Conservation (phyloP, 2,888 invertebrate genomes). For the Melangyna quadrimaculata region DNA sequence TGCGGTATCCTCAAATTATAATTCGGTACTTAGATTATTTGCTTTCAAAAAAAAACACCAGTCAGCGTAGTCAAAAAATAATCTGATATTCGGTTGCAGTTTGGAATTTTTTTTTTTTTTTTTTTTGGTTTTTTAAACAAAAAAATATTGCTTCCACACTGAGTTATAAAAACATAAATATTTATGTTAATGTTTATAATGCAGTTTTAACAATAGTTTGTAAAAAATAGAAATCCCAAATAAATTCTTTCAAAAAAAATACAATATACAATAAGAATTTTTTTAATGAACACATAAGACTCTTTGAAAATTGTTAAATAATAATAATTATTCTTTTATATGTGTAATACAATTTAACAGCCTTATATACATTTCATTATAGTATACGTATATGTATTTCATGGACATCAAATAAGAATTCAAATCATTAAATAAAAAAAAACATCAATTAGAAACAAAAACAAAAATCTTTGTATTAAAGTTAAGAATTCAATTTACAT, state of each 20-base stretch:
- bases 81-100: no score
- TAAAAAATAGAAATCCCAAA: background rate
- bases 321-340: constrained; percentile 33
- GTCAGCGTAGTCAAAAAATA: no score
- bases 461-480: constrained; percentile 5
- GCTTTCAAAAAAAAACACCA: no score
- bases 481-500: background rate
- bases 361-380: constrained; percentile 71
- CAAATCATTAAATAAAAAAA: constrained; percentile 10
- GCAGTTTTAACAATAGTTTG: no score
- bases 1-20: no score
- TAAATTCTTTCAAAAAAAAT: background rate
- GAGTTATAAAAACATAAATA: no score
- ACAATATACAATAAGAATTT: background rate
- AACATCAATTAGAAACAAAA: constrained; percentile 4
- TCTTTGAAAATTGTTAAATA: constrained; percentile 18
- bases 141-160: no score
- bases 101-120: background rate
- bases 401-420: constrained; percentile 39
- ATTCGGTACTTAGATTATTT: no score
- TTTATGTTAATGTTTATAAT: no score
- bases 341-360: constrained; percentile 68
- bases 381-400: constrained; percentile 51
- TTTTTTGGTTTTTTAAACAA: no score
- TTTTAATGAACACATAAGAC: constrained; percentile 13